These are phyloP conservation scores for Blennius ocellaris DNA, from an alignment of 2,113 vertebrate species.

Conservation along the genomic window DNA sequence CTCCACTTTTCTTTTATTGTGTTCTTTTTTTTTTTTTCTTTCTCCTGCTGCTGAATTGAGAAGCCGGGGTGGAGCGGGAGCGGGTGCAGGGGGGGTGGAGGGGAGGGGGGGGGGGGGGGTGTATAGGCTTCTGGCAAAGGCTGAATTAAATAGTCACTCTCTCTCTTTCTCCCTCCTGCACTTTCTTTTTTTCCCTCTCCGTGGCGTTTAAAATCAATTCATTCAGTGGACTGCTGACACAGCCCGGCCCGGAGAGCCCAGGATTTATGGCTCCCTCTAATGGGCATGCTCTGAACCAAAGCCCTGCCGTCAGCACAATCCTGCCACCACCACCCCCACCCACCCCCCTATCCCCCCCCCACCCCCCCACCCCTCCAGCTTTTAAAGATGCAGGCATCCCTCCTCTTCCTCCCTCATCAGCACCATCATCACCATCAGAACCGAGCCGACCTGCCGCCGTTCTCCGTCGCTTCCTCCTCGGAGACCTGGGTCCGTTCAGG, in stretches of 20 bases:
- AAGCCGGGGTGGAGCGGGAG: conserved; percentile 59
- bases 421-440: not conserved
- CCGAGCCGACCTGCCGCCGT: no score
- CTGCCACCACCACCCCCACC: conserved; percentile 69
- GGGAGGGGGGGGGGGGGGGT: no score
- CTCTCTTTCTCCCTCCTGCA: conserved; percentile 27
- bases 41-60: conserved; percentile 71
- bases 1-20: conserved; percentile 68
- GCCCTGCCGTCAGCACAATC: conserved; percentile 87
- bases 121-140: conserved; percentile 62
- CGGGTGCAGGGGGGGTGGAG: no score
- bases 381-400: not conserved
- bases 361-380: not conserved
- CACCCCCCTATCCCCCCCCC: conserved; percentile 14
- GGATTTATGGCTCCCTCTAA: conserved; percentile 89
- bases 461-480: not conserved
- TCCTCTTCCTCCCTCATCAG: not conserved
- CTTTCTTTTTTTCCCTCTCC: conserved; percentile 63
- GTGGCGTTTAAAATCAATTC: conserved; percentile 84
- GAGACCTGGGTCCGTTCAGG: conserved; percentile 1
- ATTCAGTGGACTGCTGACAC: conserved; percentile 83
- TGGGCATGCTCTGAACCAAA: conserved; percentile 85
- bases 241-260: conserved; percentile 80
- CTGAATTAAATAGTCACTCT: conserved; percentile 80
- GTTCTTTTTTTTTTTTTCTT: conserved; percentile 1